Conservation (phyloP, 2,797 vertebrate genomes). For the Rhinatrema bivittatum region DNA sequence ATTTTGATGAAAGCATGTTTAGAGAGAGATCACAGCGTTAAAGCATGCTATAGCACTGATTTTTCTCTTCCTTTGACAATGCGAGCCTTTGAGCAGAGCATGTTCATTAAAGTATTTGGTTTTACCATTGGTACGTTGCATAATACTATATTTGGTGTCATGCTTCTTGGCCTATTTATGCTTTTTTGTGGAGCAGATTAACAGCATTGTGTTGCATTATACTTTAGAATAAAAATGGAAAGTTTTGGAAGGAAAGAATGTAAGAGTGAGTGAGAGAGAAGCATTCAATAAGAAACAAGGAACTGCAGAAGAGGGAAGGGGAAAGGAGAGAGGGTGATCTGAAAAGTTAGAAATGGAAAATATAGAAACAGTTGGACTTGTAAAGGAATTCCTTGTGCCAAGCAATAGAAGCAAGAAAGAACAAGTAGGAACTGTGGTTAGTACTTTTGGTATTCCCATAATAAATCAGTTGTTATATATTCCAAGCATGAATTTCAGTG, state of each 20-base stretch:
- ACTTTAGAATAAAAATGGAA: conserved; percentile 3
- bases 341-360: conserved; percentile 2
- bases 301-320: conserved; percentile 3
- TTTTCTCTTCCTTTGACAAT: too few relatives aligned
- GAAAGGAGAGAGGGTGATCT: conserved; percentile 15
- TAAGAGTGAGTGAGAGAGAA: not conserved
- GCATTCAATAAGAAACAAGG: not conserved
- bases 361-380: not conserved
- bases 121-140: conserved; percentile 7
- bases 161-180: conserved; percentile 11
- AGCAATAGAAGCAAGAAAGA: too few relatives aligned
- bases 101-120: conserved; percentile 13
- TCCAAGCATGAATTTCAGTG: too few relatives aligned
- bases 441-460: too few relatives aligned
- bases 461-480: too few relatives aligned
- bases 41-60: too few relatives aligned
- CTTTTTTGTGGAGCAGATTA: conserved; percentile 18
- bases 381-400: too few relatives aligned
- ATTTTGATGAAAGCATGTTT: too few relatives aligned
- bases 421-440: too few relatives aligned
- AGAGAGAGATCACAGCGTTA: too few relatives aligned
- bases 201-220: not conserved
- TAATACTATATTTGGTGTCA: not conserved
- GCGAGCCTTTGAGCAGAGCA: conserved; percentile 4
- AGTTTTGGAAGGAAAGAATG: not conserved